Base-by-base conservation (phyloP, 2,797 vertebrate species). In the Argya squamiceps region DNA sequence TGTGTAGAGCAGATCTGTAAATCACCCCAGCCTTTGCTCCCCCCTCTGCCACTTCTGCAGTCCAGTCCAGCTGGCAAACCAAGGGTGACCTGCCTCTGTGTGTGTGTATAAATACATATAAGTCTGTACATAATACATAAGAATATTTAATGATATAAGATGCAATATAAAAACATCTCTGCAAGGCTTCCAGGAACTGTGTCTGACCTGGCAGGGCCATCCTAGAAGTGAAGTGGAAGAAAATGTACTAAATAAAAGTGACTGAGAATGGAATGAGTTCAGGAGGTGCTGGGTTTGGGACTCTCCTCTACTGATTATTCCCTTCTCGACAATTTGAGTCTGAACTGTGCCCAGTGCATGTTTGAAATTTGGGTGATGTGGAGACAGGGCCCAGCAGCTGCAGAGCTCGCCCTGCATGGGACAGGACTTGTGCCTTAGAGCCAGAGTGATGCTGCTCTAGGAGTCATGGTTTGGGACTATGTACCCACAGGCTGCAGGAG, bases 301-400 rank as follows among this genome's bases (percentile, higher is more conserved):
- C 10, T 71, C 19, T 79, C 49, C 65, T 86, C 56, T 43, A 4
- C 19, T 2, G 0, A 1, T 64, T 83, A 1, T 64, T 83, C 10
- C 50, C 6, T 84, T 56, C 36, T 47, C 52, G 65, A 30, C 30
- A 29, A 6, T 1, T 2, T 5, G 55, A 64, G 21, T 41, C 49
- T 26, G 58, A 60, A 6, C 17, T 22, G 15, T 60, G 41, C 16
- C 32, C 6, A 4, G 1, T 10, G 18, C 52, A 41, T 22, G n/a
- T 65, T n/a, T 24, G 67, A 84, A 10, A 56, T 2, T 0, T 0
- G 4, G 56, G n/a, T 34, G 62, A 67, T 1, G 2, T 5, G 41
- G 53, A 50, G n/a, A 10, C 23, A 29, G 23, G 62, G 39, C 47
- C 29, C 77, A 37, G 76, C 18, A 14, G 27, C 15, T 19, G 43